Evolutionary conservation across 2,113 vertebrate species (phyloP), one percentile per base, ranked within the genome.

Genomic region (Xenopus laevis): DNA sequence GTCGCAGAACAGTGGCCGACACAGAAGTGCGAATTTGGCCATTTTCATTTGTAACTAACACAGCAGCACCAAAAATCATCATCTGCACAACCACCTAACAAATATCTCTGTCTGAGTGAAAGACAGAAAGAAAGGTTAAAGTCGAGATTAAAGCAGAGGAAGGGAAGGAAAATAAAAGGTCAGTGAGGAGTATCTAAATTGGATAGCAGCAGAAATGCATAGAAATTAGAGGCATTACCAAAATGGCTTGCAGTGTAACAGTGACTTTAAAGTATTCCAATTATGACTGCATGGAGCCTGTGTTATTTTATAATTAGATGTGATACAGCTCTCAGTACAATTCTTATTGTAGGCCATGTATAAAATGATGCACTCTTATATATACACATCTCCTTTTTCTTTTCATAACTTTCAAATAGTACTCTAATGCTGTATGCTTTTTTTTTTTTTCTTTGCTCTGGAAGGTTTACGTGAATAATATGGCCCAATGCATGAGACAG

Each of bases 201-300:
- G 66, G 33, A 46, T 44, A 72, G 68, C 17, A 53, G 15, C 52
- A 75, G 50, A 78, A 74, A 71, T 13, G 50, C 40, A 68, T 68
- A 8, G 20, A 53, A 60, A 71, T 74, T 58, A 79, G 64, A 11
- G 65, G 57, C 30, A 47, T 64, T 72, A 33, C 18, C 44, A 30
- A 59, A 50, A 45, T 67, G 45, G 44, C 18, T 74, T 61, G 13
- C 45, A 23, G 15, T 52, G 9, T 79, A 74, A 46, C 62, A 63
- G 59, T 77, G 59, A 63, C 67, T 75, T 52, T 55, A 64, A 66
- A 82, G 71, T 71, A 78, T 70, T 77, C 40, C 74, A 79, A 65
- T 69, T 64, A 72, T 18, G 52, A 71, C 55, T 64, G 55, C 11
- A 73, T 70, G 9, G 73, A 13, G 33, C 65, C 60, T 68, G 15